Evolutionary conservation across 2,888 invertebrate genomes (phyloP).

Genomic region (Megalurothrips usitatus): DNA sequence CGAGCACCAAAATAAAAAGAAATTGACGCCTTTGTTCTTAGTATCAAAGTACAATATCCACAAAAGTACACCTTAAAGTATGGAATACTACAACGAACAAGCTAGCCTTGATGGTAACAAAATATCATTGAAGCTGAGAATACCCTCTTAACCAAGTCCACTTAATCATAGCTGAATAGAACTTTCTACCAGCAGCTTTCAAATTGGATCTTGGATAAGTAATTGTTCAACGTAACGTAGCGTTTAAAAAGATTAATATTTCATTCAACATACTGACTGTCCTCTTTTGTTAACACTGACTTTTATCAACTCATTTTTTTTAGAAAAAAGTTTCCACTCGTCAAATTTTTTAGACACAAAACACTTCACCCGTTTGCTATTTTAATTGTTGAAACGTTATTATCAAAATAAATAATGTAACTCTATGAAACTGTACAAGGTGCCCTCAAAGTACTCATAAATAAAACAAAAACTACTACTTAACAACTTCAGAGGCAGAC

Average conservation of each 20-base stretch:
- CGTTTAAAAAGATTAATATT: not conserved
- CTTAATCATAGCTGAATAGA: not conserved
- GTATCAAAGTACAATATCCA: not conserved
- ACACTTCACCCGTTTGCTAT: slow-evolving; percentile 19
- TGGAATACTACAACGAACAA: not conserved
- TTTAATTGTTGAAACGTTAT: slow-evolving; percentile 14
- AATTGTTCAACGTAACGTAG: not conserved
- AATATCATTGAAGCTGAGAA: not conserved
- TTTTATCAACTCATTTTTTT: not conserved
- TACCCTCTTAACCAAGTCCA: not conserved
- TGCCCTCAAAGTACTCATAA: slow-evolving; percentile 10
- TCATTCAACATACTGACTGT: no score
- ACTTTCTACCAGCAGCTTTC: not conserved
- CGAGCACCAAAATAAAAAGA: slow-evolving; percentile 12
- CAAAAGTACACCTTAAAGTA: not conserved
- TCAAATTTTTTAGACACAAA: not conserved
- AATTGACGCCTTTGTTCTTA: slow-evolving; percentile 2
- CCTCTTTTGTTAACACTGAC: not conserved
- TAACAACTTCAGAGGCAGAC: not conserved
- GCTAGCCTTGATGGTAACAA: slow-evolving; percentile 24
- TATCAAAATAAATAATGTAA: slow-evolving; percentile 15
- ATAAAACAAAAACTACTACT: not conserved
- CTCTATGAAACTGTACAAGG: slow-evolving; percentile 3
- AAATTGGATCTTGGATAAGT: not conserved
- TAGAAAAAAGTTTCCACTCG: not conserved